phyloP scores from a whole-genome alignment of 2,113 vertebrate species.

The Pomatorhinus ruficollis region DNA sequence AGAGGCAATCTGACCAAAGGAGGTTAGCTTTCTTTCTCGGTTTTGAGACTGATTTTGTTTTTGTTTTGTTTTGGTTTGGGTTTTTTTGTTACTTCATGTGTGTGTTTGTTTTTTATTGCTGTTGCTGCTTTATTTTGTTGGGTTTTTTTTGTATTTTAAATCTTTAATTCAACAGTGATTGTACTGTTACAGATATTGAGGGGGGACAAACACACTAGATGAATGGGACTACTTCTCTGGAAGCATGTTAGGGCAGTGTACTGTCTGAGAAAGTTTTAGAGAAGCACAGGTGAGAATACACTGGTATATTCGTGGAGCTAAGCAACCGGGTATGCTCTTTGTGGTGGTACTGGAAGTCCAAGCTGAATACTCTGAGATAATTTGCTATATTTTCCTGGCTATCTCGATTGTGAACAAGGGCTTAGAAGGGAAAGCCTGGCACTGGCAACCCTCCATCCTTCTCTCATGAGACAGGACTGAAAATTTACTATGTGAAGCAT shows the following conservation, averaged over 20 bases:
- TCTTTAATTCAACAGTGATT: neutral
- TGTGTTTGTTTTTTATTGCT: neutral
- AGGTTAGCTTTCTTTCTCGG: neutral
- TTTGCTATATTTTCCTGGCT: neutral
- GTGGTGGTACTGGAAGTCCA: neutral
- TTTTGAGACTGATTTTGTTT: neutral
- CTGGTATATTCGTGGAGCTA: rapidly evolving
- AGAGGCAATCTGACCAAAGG: neutral
- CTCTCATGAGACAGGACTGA: neutral
- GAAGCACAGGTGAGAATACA: neutral
- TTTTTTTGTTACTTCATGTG: neutral
- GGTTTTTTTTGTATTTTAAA: neutral
- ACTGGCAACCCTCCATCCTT: neutral
- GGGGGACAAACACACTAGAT: neutral
- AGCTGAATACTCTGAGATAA: neutral
- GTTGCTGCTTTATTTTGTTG: neutral
- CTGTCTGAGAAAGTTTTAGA: neutral
- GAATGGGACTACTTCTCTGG: neutral
- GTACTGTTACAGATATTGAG: neutral
- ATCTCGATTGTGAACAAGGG: neutral
- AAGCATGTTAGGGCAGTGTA: neutral
- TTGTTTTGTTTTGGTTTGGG: rapidly evolving
- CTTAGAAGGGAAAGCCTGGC: neutral
- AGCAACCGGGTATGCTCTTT: rapidly evolving
- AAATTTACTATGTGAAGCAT: neutral